Percentiles rank a stretch among this genome's conserved stretches.
Conservation (phyloP, 1,140 invertebrate species). For the Lepidurus couesii region DNA sequence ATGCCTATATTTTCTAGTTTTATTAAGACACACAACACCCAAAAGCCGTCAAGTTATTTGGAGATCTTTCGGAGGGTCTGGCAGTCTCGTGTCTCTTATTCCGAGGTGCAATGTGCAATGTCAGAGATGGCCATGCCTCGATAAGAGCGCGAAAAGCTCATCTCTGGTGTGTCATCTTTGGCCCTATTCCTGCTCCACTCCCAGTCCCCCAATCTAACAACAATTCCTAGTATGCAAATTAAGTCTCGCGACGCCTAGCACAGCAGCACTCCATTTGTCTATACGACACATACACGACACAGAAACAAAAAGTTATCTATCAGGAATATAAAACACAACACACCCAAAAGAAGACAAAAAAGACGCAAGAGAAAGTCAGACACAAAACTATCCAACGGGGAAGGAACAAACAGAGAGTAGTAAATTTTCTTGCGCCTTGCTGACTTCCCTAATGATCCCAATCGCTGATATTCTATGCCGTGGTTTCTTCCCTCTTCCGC, state of each 20-base stretch:
- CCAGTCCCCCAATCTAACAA: not conserved
- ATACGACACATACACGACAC: constrained; percentile 14
- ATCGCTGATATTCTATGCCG: not conserved
- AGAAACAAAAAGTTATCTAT: constrained; percentile 3
- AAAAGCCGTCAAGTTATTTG: not conserved
- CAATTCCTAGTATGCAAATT: constrained; percentile 18
- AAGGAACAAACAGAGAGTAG: not conserved
- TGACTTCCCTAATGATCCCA: constrained; percentile 21
- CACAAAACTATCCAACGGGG: not conserved
- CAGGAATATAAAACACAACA: not conserved
- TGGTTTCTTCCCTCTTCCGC: not conserved
- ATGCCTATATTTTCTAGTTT: constrained; percentile 12
- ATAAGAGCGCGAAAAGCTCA: constrained; percentile 17
- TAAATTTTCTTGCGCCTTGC: constrained; percentile 5
- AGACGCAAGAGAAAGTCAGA: not conserved
- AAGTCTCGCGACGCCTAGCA: constrained; percentile 3
- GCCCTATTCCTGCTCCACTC: not conserved
- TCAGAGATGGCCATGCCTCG: not conserved
- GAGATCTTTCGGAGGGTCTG: not conserved
- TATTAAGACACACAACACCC: not conserved
- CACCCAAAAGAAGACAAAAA: not conserved
- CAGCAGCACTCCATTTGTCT: constrained; percentile 21
- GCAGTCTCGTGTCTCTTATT: not conserved
- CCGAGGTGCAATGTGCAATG: constrained; percentile 20
- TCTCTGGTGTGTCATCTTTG: constrained; percentile 17